Percentiles rank a stretch among this genome's conserved stretches.
Evolutionary conservation across 2,888 invertebrate species (phyloP).

Genomic region (Macrosiphum euphorbiae): DNA sequence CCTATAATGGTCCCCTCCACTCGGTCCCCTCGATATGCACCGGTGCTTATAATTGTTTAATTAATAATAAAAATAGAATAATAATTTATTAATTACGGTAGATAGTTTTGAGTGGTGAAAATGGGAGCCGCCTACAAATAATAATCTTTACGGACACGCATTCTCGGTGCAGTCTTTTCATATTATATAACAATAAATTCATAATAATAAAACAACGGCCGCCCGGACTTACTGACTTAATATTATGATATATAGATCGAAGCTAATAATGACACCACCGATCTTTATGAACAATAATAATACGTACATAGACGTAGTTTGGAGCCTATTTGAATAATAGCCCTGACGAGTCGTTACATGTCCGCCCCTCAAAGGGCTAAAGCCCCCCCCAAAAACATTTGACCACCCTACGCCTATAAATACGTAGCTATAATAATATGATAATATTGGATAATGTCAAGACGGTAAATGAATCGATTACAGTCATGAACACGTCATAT

Average conservation of each 20-base stretch:
- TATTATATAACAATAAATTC: not conserved
- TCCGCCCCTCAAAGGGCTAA: no score
- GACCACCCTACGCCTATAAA: no score
- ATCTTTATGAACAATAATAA: not conserved
- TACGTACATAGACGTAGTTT: no score
- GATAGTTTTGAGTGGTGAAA: not conserved
- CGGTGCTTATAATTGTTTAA: not conserved
- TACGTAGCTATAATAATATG: not conserved
- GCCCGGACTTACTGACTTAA: not conserved
- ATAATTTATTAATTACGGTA: not conserved
- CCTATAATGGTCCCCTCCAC: not conserved
- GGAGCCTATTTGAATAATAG: no score
- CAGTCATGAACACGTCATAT: not conserved
- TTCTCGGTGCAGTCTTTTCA: not conserved
- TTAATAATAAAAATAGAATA: not conserved
- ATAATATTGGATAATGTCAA: not conserved
- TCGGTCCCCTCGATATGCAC: no score
- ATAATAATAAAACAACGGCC: not conserved
- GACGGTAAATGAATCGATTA: not conserved
- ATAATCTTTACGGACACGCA: not conserved
- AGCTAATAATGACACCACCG: not conserved
- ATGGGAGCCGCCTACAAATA: not conserved
- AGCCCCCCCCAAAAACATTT: no score
- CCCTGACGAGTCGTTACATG: no score
- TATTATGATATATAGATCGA: not conserved